Evolutionary conservation across 2,113 vertebrate species (phyloP).

Genomic region (Erinaceus europaeus): DNA sequence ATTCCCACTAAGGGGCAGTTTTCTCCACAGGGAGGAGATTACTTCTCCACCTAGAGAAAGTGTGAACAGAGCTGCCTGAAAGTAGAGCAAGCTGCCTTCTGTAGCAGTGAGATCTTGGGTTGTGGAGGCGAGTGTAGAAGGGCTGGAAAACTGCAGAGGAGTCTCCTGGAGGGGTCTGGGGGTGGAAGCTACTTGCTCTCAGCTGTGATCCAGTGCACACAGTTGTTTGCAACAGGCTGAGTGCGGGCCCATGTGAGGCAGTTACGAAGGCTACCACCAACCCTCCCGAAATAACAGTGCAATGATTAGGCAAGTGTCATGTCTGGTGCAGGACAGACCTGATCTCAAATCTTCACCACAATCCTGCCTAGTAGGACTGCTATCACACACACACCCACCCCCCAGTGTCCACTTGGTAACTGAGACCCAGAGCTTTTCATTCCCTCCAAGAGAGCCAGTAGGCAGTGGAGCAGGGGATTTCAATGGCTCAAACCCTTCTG

Average conservation of each 20-base stretch:
- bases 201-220: background rate
- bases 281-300: background rate
- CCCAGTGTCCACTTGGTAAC: background rate
- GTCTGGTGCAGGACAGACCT: background rate
- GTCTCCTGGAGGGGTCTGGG: too few relatives aligned
- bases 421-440: background rate
- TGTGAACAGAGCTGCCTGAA: background rate
- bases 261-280: background rate
- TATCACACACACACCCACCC: too few relatives aligned
- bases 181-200: too few relatives aligned
- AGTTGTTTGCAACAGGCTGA: too few relatives aligned
- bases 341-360: background rate
- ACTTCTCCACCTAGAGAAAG: background rate
- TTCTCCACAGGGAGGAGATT: background rate
- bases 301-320: background rate
- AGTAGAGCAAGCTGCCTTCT: background rate
- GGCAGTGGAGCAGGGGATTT: background rate
- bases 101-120: background rate
- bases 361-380: background rate
- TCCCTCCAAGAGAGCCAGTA: background rate
- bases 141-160: background rate
- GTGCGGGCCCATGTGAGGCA: too few relatives aligned
- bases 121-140: background rate
- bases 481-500: background rate
- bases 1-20: background rate